These are phyloP conservation scores for Pampus argenteus DNA, from an alignment of 2,797 vertebrate species.

Conservation along the genomic window DNA sequence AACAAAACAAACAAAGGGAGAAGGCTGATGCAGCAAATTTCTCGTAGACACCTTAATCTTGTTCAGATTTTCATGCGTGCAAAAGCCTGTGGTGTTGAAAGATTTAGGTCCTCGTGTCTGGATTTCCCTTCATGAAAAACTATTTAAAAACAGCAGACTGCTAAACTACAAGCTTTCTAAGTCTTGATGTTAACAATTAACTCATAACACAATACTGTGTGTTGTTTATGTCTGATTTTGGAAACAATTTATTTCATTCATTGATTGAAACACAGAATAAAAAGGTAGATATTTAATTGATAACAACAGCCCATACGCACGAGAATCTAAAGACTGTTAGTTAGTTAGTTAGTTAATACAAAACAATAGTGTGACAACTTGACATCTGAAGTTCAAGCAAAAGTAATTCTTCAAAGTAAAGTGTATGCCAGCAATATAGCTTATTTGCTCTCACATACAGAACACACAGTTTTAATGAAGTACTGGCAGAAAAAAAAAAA, in stretches of 20 bases:
- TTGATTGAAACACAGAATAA: neutral
- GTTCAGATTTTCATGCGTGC: conserved; percentile 27
- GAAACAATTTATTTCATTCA: conserved; percentile 5
- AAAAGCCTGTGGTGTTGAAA: conserved; percentile 35
- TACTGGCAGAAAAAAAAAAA: conserved; percentile 46
- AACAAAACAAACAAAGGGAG: conserved; percentile 46
- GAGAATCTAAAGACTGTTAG: neutral
- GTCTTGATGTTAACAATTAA: neutral
- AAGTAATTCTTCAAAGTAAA: conserved; percentile 40
- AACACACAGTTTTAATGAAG: conserved; percentile 44
- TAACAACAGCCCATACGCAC: too few species aligned
- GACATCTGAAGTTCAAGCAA: conserved; percentile 5
- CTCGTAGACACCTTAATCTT: conserved; percentile 35
- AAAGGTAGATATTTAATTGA: neutral
- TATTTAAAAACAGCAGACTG: conserved; percentile 21
- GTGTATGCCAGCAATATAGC: conserved; percentile 10
- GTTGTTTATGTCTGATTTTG: conserved; percentile 1
- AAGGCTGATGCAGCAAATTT: conserved; percentile 62
- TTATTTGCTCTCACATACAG: conserved; percentile 16
- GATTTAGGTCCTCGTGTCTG: conserved; percentile 38
- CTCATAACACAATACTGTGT: conserved; percentile 8
- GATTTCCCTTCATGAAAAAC: conserved; percentile 32
- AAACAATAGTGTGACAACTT: neutral
- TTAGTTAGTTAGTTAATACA: neutral
- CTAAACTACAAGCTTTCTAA: conserved; percentile 1